These are phyloP conservation scores for Monochamus alternatus DNA, from an alignment of 2,888 invertebrate genomes.

Conservation along the genomic window DNA sequence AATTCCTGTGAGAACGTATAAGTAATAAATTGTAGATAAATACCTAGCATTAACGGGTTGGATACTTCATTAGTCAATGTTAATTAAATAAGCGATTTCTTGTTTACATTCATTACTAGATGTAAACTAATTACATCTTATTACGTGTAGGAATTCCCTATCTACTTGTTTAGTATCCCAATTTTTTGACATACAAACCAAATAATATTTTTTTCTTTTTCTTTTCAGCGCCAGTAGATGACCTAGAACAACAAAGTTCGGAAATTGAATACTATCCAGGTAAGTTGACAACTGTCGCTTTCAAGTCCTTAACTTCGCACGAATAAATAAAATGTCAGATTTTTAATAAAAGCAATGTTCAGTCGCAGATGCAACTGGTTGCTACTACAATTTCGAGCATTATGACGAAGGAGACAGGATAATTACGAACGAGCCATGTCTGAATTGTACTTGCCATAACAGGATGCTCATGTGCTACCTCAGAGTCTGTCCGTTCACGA, in stretches of 20 bases:
- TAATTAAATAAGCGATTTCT: not conserved
- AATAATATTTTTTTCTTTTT: conserved; percentile 58
- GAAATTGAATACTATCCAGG: conserved; percentile 79
- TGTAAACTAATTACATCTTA: not conserved
- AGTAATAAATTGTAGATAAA: not conserved
- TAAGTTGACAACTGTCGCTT: conserved; percentile 59
- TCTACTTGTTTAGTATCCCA: not conserved
- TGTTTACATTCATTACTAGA: not conserved
- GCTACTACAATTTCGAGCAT: conserved; percentile 95
- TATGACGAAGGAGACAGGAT: conserved; percentile 95
- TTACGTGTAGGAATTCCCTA: not conserved
- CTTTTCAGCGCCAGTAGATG: conserved; percentile 80
- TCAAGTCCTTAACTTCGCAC: no score
- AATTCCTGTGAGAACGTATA: conserved; percentile 3
- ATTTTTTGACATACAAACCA: not conserved
- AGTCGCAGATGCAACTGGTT: conserved; percentile 77
- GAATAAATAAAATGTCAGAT: no score
- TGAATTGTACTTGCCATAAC: conserved; percentile 96
- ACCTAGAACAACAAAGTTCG: conserved; percentile 69
- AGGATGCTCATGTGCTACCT: conserved; percentile 97
- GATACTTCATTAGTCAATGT: not conserved
- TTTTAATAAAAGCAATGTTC: conserved; percentile 37
- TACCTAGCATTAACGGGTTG: no score
- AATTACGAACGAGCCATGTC: conserved; percentile 94
- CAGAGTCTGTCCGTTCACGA: conserved; percentile 93